These are phyloP conservation scores for Callipepla squamata DNA, from an alignment of 2,113 vertebrate species.

Conservation along the genomic window DNA sequence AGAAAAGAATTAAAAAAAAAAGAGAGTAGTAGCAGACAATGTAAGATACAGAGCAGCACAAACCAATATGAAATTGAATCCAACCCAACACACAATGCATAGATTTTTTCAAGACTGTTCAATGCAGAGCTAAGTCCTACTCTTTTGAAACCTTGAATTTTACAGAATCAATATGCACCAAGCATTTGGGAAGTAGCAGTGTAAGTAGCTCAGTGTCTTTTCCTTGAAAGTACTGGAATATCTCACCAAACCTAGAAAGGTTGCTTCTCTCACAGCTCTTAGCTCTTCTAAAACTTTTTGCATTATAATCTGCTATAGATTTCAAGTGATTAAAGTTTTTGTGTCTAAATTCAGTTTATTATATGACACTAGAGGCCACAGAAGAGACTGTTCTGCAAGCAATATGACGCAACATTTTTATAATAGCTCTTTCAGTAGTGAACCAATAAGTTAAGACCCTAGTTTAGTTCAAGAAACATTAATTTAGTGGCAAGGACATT, in stretches of 20 bases:
- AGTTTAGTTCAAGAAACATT: background rate
- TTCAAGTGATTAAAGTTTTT: constrained; percentile 1
- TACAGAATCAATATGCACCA: background rate
- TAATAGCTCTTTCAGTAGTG: background rate
- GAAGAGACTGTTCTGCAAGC: background rate
- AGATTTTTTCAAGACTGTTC: background rate
- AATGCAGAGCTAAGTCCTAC: background rate
- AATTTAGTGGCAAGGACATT: background rate
- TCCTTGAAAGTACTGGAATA: background rate
- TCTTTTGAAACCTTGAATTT: background rate
- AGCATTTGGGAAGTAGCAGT: background rate
- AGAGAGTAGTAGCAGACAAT: background rate
- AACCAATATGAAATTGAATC: background rate
- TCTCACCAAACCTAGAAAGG: background rate
- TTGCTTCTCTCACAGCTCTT: background rate
- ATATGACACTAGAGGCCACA: background rate
- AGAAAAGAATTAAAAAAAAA: background rate
- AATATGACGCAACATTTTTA: background rate
- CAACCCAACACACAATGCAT: background rate
- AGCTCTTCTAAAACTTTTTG: background rate
- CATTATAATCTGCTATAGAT: constrained; percentile 28
- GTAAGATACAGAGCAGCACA: background rate
- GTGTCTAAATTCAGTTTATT: constrained; percentile 46
- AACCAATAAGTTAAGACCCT: background rate
- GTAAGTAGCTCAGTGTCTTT: background rate